phyloP scores from a whole-genome alignment of 2,113 vertebrate species.

The Perca flavescens region DNA sequence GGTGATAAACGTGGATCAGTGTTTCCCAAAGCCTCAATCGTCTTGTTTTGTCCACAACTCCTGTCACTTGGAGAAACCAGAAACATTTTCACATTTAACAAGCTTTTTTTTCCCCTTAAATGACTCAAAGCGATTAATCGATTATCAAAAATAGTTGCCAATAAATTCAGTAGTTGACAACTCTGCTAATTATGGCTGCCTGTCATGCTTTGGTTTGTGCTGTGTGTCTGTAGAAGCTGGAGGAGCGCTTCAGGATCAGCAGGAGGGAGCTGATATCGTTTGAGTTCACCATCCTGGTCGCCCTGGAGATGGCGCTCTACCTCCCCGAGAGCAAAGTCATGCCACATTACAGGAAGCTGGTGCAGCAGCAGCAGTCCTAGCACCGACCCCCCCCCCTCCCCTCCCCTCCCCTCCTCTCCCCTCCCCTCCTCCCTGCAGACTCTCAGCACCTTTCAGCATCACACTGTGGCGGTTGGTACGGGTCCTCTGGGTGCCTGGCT shows the following conservation, averaged over 20 bases:
- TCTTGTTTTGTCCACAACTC: no score
- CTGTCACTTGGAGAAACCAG: no score
- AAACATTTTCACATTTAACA: no score
- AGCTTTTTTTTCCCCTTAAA: no score
- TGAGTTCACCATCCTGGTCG: slow-evolving; percentile 97
- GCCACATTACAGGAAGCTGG: slow-evolving; percentile 92
- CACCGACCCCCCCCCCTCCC: neutral
- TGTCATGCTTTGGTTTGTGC: neutral
- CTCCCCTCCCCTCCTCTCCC: no score
- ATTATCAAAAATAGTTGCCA: no score
- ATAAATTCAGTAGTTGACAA: no score
- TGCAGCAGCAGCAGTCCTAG: slow-evolving; percentile 84
- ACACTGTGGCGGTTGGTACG: neutral
- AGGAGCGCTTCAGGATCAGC: slow-evolving; percentile 95
- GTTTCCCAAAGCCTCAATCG: no score
- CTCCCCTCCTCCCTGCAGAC: neutral
- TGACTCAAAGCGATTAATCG: no score
- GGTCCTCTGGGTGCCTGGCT: neutral
- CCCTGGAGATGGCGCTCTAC: slow-evolving; percentile 96
- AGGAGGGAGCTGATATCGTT: slow-evolving; percentile 93
- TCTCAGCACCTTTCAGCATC: neutral
- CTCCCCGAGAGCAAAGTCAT: slow-evolving; percentile 95
- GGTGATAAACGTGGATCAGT: no score
- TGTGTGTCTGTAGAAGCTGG: slow-evolving; percentile 88
- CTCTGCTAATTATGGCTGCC: no score